Evolutionary conservation across 1,140 invertebrate species (phyloP).

Genomic region (Neodiprion pinetum): DNA sequence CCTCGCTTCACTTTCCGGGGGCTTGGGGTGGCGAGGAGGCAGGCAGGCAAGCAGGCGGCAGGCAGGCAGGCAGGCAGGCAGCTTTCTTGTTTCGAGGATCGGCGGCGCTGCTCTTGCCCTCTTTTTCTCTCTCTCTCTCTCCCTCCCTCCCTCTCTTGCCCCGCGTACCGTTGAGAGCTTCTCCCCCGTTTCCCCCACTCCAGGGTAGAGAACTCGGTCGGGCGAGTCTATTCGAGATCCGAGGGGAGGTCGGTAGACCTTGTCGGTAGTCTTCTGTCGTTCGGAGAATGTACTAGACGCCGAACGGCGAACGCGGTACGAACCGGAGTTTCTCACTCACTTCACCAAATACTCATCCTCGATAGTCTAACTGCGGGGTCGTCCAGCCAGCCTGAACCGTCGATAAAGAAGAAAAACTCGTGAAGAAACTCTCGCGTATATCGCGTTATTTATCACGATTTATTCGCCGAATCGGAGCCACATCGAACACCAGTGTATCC

Average conservation of each 20-base stretch:
- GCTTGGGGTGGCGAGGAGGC: constrained; percentile 44
- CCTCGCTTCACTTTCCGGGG: constrained; percentile 42
- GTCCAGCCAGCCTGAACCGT: too few relatives aligned
- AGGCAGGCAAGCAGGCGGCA: constrained; percentile 15
- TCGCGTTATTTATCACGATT: too few relatives aligned
- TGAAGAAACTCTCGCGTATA: too few relatives aligned
- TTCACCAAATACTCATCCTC: too few relatives aligned
- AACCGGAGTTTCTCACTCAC: neutral
- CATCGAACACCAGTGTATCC: constrained; percentile 48
- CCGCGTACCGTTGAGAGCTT: constrained; percentile 41
- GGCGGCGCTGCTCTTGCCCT: constrained; percentile 39
- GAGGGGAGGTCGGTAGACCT: constrained; percentile 56
- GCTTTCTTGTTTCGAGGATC: constrained; percentile 54
- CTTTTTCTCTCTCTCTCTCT: constrained; percentile 39
- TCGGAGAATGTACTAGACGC: constrained; percentile 56
- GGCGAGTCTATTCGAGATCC: constrained; percentile 58
- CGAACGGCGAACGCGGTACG: constrained; percentile 27
- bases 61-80: constrained; percentile 42
- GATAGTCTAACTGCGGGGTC: too few relatives aligned
- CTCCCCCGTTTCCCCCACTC: constrained; percentile 31
- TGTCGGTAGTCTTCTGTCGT: constrained; percentile 56
- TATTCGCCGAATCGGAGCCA: constrained; percentile 25
- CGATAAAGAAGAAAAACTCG: too few relatives aligned
- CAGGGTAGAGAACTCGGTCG: constrained; percentile 35
- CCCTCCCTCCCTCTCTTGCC: constrained; percentile 36